These are phyloP conservation scores for Achroia grisella DNA, from an alignment of 1,140 invertebrate species.

Conservation along the genomic window DNA sequence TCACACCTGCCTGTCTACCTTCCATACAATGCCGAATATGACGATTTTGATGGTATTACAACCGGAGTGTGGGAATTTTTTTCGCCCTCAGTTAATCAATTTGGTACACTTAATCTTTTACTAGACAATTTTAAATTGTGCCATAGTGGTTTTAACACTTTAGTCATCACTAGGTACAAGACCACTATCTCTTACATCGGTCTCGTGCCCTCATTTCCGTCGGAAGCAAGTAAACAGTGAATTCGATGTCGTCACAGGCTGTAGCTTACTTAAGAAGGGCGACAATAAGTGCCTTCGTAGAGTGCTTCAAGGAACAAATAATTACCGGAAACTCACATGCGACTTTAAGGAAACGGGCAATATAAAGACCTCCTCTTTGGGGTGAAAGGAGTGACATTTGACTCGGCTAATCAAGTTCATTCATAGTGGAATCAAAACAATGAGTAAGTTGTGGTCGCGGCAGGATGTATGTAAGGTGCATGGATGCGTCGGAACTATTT, in stretches of 20 bases:
- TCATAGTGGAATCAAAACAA: conserved; percentile 57
- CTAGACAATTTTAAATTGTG: too few relatives aligned
- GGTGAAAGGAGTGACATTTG: conserved; percentile 66
- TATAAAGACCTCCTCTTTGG: conserved; percentile 43
- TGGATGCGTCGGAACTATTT: conserved; percentile 23
- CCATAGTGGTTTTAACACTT: too few relatives aligned
- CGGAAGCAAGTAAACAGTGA: conserved; percentile 43
- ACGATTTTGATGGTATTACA: conserved; percentile 28
- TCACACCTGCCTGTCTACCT: conserved; percentile 49
- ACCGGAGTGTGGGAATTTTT: conserved; percentile 26
- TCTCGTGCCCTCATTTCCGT: conserved; percentile 57
- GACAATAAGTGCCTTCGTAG: conserved; percentile 40
- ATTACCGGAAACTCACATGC: conserved; percentile 59
- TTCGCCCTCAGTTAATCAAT: too few relatives aligned
- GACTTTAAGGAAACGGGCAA: conserved; percentile 57
- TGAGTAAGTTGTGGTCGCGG: conserved; percentile 42
- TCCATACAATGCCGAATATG: conserved; percentile 42
- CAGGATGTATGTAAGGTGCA: conserved; percentile 60
- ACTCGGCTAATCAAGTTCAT: conserved; percentile 57
- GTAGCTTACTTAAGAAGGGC: conserved; percentile 35
- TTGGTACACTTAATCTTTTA: too few relatives aligned
- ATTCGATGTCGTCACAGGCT: conserved; percentile 52
- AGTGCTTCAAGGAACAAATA: conserved; percentile 55
- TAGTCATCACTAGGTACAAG: not conserved
- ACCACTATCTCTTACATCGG: conserved; percentile 28